Base-by-base conservation (phyloP, 2,113 vertebrate genomes). In the Thunnus maccoyii region DNA sequence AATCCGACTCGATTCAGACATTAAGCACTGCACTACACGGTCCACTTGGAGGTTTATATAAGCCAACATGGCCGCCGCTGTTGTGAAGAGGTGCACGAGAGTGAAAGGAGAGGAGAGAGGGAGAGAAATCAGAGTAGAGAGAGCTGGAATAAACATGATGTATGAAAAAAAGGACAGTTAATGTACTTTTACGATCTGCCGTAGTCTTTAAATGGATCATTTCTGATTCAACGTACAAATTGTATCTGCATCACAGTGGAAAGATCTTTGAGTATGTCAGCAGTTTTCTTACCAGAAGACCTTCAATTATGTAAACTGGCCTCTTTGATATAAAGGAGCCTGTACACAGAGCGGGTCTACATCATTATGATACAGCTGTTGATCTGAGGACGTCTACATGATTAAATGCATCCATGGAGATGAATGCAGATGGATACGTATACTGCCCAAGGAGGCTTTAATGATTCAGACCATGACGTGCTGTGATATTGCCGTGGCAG, bases 1-100 rank as follows among this genome's bases (percentile, higher is more conserved):
- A 80, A 66, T 88, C 73, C 44, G 44, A 72, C 77, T 84, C 5
- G 14, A 69, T 79, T 84, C 78, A 79, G 70, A 83, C 64, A 65
- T 62, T 47, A 74, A 76, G 57, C 63, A 7, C 32, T 48, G 81
- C 57, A 1, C 18, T 18, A 56, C 54, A 32, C 63, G 22, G 83
- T 74, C 78, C 64, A 11, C 54, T 44, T n/a, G 5, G 27, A 63
- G 68, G 41, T 89, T 89, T 92, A 89, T 89, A 22, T 85, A 93
- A 93, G 69, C 58, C 80, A 90, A 82, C 76, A 88, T 74, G 84
- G 88, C 85, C 1, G 65, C 47, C 7, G 64, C 55, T 80, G 73
- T 58, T 44, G 64, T 44, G 65, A 73, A 58, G 55, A 1, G 22
- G 77, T 57, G 84, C 69, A 69, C 60, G 54, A 62, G 64, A 47